These are phyloP conservation scores for Carollia perspicillata DNA, from an alignment of 2,113 vertebrate genomes.

Conservation along the genomic window DNA sequence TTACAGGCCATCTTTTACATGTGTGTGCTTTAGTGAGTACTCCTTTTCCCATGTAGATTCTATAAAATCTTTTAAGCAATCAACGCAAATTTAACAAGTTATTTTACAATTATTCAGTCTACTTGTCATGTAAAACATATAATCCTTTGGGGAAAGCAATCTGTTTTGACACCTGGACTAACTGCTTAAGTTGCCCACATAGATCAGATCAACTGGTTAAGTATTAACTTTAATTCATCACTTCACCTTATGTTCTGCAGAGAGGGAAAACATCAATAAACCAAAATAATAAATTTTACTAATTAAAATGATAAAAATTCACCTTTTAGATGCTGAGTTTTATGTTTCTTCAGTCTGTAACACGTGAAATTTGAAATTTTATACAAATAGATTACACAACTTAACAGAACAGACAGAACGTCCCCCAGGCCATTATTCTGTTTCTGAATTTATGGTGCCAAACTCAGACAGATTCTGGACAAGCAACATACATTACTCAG, in stretches of 20 bases:
- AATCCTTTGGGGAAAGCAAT: background rate
- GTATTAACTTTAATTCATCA: slow-evolving; percentile 33
- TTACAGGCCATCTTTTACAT: background rate
- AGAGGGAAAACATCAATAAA: background rate
- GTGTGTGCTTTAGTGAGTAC: background rate
- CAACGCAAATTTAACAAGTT: background rate
- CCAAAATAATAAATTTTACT: background rate
- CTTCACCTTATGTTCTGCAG: background rate
- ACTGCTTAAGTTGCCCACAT: background rate
- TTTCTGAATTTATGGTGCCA: slow-evolving; percentile 35
- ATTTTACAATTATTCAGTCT: background rate
- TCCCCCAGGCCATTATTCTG: background rate
- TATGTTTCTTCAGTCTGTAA: background rate
- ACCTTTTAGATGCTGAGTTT: background rate
- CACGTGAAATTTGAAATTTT: background rate
- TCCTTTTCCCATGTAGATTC: background rate
- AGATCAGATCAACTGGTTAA: background rate
- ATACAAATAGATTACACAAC: background rate
- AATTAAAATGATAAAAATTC: background rate
- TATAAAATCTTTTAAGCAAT: background rate
- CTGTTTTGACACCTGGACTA: background rate
- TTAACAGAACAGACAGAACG: background rate
- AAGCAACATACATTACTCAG: background rate
- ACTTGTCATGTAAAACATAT: background rate
- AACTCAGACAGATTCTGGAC: slow-evolving; percentile 47